Evolutionary conservation across 2,797 vertebrate species (phyloP).

Genomic region (Neopelma chrysocephalum): DNA sequence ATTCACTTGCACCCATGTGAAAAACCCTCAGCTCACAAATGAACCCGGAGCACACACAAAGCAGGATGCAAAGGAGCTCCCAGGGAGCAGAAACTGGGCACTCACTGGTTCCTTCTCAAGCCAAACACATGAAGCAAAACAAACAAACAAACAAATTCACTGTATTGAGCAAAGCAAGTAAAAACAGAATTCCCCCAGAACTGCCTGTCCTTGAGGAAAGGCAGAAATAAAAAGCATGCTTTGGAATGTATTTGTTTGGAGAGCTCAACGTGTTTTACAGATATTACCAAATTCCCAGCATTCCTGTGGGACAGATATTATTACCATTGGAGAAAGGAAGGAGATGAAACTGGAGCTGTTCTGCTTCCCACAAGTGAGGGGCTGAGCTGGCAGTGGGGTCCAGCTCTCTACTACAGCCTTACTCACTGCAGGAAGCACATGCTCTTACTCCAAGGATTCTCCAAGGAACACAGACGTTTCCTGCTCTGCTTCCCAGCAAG

Average conservation of each 20-base stretch:
- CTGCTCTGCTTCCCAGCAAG: not conserved
- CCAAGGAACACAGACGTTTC: not conserved
- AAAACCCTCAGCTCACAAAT: not conserved
- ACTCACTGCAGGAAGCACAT: not conserved
- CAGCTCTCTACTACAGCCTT: not conserved
- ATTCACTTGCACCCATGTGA: not conserved
- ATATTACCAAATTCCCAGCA: conserved; percentile 26
- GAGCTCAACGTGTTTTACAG: not conserved
- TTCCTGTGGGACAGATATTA: conserved; percentile 1
- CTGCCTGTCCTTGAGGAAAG: not conserved
- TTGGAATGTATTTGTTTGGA: not conserved
- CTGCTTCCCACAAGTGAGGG: not conserved
- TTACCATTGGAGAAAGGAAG: not conserved
- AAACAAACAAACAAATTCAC: not conserved
- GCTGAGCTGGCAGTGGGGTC: not conserved
- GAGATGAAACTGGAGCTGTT: not conserved
- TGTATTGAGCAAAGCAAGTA: not conserved
- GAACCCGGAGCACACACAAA: not conserved
- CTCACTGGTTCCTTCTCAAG: not conserved
- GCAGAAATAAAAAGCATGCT: not conserved
- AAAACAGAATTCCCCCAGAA: not conserved
- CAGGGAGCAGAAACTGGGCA: not conserved
- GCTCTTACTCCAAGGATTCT: not conserved
- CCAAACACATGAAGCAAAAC: not conserved
- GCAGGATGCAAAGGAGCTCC: not conserved